phyloP scores from a whole-genome alignment of 2,113 vertebrate species.

The Notothenia rossii region DNA sequence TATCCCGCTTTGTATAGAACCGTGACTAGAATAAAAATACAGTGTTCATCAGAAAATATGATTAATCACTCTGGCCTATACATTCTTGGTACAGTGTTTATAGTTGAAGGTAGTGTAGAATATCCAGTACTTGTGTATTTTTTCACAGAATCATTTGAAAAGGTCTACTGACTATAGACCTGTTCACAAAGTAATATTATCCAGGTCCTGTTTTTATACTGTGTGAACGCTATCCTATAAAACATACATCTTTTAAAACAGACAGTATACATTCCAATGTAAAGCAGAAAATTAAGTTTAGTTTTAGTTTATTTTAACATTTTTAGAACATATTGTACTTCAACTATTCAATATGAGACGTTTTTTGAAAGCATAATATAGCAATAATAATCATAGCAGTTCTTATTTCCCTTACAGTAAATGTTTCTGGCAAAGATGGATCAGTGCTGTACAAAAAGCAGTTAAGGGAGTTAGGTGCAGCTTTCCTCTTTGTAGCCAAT shows the following conservation, averaged over 20 bases:
- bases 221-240: background rate
- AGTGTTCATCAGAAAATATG: slow-evolving; percentile 60
- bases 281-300: background rate
- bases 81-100: slow-evolving; percentile 28
- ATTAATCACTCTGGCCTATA: slow-evolving; percentile 44
- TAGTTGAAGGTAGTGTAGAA: slow-evolving; percentile 9
- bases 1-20: slow-evolving; percentile 48
- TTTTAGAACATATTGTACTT: background rate
- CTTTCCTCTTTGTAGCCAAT: slow-evolving; percentile 12
- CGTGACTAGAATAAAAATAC: slow-evolving; percentile 48
- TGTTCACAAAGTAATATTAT: background rate
- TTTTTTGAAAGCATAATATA: slow-evolving; percentile 14
- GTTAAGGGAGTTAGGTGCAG: background rate
- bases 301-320: background rate
- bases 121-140: background rate
- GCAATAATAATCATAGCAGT: slow-evolving; percentile 10
- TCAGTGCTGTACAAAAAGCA: background rate
- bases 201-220: background rate
- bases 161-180: background rate
- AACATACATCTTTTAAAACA: background rate
- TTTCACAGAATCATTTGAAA: slow-evolving; percentile 5
- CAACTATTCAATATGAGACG: background rate
- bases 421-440: slow-evolving; percentile 6
- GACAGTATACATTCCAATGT: background rate
- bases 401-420: slow-evolving; percentile 12